Percentiles rank a stretch among this genome's conserved stretches.
phyloP scores from a whole-genome alignment of 2,797 vertebrate species.

The Sebastes iracundus region DNA sequence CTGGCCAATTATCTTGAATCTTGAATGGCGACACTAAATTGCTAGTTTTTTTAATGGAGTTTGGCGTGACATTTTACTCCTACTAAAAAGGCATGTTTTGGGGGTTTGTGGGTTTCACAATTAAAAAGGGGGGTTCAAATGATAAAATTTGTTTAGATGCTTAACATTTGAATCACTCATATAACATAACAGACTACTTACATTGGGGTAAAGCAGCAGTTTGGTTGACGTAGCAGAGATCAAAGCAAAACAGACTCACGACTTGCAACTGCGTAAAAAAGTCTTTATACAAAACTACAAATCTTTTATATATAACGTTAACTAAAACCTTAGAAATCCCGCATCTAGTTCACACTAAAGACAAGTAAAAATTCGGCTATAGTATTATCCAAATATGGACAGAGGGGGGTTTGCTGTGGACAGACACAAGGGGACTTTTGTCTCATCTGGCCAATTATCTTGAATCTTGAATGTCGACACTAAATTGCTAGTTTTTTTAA shows the following conservation, averaged over 20 bases:
- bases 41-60: background rate
- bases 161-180: too few relatives aligned
- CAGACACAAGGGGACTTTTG: slow-evolving; percentile 50
- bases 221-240: slow-evolving; percentile 55
- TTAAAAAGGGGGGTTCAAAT: too few relatives aligned
- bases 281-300: background rate
- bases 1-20: slow-evolving; percentile 58
- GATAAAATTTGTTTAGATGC: background rate
- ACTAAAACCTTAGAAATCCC: background rate
- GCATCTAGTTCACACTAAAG: background rate
- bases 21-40: background rate
- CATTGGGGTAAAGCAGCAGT: background rate
- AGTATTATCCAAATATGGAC: background rate
- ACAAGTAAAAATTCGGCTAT: background rate
- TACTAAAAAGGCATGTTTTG: background rate
- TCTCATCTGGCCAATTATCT: slow-evolving; percentile 72
- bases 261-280: slow-evolving; percentile 21
- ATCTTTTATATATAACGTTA: background rate
- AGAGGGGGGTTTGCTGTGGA: background rate
- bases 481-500: background rate
- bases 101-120: background rate
- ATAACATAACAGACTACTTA: background rate
- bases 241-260: slow-evolving; percentile 52
- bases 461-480: background rate
- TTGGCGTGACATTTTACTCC: background rate